A percentile compares a stretch with the other conserved stretches of the same genome.
These are phyloP conservation scores for Meloidogyne exigua DNA, from an alignment of 1,140 invertebrate species.

Conservation along the genomic window DNA sequence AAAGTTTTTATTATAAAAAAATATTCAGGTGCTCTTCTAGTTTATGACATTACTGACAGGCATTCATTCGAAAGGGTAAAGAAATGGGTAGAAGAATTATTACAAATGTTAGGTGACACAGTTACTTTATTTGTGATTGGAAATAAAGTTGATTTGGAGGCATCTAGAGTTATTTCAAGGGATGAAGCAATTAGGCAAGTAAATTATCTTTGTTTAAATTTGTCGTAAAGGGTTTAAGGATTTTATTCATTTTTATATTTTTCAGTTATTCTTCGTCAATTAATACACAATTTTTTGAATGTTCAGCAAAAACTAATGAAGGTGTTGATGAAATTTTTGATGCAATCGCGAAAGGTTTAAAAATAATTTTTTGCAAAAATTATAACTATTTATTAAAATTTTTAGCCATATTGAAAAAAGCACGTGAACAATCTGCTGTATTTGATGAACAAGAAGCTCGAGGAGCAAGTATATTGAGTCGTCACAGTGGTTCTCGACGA, in stretches of 20 bases:
- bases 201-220: too few relatives aligned
- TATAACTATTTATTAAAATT: too few relatives aligned
- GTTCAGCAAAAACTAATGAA: conserved; percentile 88
- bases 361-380: not conserved
- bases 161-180: conserved; percentile 78
- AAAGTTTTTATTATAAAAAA: conserved; percentile 43
- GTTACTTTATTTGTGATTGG: conserved; percentile 89
- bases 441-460: not conserved
- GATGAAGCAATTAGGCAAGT: conserved; percentile 81
- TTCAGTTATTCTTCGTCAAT: conserved; percentile 83
- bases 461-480: not conserved
- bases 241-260: conserved; percentile 18
- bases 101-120: conserved; percentile 89
- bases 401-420: conserved; percentile 33
- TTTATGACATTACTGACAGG: conserved; percentile 96
- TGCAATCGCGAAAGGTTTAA: conserved; percentile 42
- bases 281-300: conserved; percentile 87
- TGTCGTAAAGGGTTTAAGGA: too few relatives aligned
- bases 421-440: not conserved
- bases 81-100: conserved; percentile 95
- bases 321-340: conserved; percentile 87
- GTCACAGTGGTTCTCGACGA: conserved; percentile 25
- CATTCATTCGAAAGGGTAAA: conserved; percentile 96
- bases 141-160: conserved; percentile 94
- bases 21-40: conserved; percentile 87